Conservation (phyloP, 2,797 vertebrate genomes). For the Melanotaenia pygmaea region DNA sequence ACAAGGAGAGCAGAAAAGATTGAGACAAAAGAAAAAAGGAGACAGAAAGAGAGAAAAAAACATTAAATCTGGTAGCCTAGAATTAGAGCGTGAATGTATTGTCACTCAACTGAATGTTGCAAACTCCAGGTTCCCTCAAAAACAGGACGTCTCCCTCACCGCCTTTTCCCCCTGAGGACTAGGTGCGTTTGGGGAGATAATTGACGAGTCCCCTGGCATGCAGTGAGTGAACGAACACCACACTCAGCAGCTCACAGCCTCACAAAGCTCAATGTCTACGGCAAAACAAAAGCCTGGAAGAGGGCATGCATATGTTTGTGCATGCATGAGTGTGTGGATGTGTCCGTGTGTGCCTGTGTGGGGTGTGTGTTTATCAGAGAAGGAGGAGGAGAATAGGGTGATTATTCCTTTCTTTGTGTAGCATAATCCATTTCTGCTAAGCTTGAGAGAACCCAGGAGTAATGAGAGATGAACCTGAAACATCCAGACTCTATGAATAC, state of each 20-base stretch:
- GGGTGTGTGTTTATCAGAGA: slow-evolving; percentile 73
- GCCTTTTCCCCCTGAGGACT: slow-evolving; percentile 80
- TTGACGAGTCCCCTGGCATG: slow-evolving; percentile 86
- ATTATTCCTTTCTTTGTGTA: slow-evolving; percentile 80
- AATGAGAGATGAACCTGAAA: slow-evolving; percentile 83
- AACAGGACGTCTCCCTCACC: slow-evolving; percentile 83
- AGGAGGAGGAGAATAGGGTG: slow-evolving; percentile 72
- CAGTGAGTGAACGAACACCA: slow-evolving; percentile 69
- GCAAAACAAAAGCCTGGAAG: slow-evolving; percentile 71
- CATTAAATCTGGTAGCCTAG: slow-evolving; percentile 81
- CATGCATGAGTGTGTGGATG: slow-evolving; percentile 29
- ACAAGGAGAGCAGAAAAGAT: slow-evolving; percentile 72
- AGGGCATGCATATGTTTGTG: slow-evolving; percentile 41
- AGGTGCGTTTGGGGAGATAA: slow-evolving; percentile 85
- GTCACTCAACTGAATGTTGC: slow-evolving; percentile 81
- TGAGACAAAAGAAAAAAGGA: slow-evolving; percentile 70
- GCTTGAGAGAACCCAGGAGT: slow-evolving; percentile 78
- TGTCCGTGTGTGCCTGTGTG: slow-evolving; percentile 37
- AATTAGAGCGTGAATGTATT: slow-evolving; percentile 86
- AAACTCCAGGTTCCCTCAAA: slow-evolving; percentile 85
- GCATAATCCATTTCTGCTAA: slow-evolving; percentile 78
- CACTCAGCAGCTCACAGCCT: slow-evolving; percentile 73
- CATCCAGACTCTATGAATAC: slow-evolving; percentile 69
- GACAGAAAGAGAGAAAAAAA: slow-evolving; percentile 40
- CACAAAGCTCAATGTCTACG: slow-evolving; percentile 71